Evolutionary conservation across 2,888 invertebrate genomes (phyloP).

Genomic region (Lordiphosa andalusiaca): DNA sequence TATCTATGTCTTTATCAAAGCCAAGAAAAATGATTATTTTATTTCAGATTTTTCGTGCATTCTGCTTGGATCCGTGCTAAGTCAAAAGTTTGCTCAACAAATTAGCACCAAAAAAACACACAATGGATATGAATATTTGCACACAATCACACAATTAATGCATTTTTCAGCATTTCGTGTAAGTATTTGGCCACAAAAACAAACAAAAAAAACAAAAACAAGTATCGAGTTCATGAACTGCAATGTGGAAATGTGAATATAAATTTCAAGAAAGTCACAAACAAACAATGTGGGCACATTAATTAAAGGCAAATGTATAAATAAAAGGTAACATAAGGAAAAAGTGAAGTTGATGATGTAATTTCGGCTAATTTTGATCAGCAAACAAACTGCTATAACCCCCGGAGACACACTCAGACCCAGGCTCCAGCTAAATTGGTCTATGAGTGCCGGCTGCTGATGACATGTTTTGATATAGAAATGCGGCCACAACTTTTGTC

Average conservation of each 20-base stretch:
- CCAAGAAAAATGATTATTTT: too few relatives aligned
- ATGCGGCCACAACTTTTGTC: slow-evolving; percentile 37
- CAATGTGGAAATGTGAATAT: too few relatives aligned
- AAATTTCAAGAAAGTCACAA: background rate
- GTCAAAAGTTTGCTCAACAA: slow-evolving; percentile 61
- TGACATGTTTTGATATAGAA: slow-evolving; percentile 46
- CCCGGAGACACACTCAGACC: too few relatives aligned
- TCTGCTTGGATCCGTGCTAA: slow-evolving; percentile 44
- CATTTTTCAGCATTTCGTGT: background rate
- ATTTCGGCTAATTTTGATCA: too few relatives aligned
- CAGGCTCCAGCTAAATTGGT: slow-evolving; percentile 18
- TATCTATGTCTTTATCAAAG: too few relatives aligned
- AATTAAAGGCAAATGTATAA: background rate
- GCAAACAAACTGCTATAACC: background rate
- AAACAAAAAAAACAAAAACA: background rate
- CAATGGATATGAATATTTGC: slow-evolving; percentile 19
- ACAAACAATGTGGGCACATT: slow-evolving; percentile 4
- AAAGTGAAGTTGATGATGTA: too few relatives aligned
- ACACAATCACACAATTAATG: slow-evolving; percentile 1
- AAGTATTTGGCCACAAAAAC: slow-evolving; percentile 1
- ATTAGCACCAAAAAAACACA: slow-evolving; percentile 60
- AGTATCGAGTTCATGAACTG: slow-evolving; percentile 27
- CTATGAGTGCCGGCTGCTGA: slow-evolving; percentile 16
- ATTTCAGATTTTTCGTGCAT: background rate
- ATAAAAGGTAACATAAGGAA: background rate